Conservation (phyloP, 1,140 invertebrate genomes). For the Hypothenemus hampei region DNA sequence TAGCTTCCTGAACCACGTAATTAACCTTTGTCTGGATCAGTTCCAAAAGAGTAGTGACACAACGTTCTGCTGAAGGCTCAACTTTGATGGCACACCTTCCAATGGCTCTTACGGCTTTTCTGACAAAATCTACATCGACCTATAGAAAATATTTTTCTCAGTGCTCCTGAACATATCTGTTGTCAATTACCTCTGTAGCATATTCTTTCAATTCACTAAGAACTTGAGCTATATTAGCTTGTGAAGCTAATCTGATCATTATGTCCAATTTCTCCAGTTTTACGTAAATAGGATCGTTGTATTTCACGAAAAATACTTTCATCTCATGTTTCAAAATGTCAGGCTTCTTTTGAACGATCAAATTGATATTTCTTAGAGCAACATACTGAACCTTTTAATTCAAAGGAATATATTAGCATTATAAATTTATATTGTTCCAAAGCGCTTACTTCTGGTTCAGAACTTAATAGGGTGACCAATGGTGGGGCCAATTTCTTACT, state of each 20-base stretch:
- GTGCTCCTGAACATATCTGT: background rate
- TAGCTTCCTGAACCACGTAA: conserved; percentile 99
- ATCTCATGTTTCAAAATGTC: conserved; percentile 99
- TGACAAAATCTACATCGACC: conserved; percentile 98
- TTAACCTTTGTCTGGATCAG: conserved; percentile 99
- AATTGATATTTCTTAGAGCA: conserved; percentile 95
- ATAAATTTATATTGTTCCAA: background rate
- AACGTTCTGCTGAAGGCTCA: conserved; percentile 96
- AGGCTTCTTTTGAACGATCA: conserved; percentile 98
- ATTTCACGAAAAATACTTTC: conserved; percentile 99
- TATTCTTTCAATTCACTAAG: conserved; percentile 98
- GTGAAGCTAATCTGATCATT: conserved; percentile 97
- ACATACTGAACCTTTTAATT: conserved; percentile 83
- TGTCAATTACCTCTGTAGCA: conserved; percentile 76
- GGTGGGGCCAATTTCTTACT: conserved; percentile 98
- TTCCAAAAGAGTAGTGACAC: conserved; percentile 97
- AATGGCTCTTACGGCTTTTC: conserved; percentile 97
- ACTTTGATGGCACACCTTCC: conserved; percentile 99
- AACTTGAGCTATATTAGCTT: conserved; percentile 97
- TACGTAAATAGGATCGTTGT: conserved; percentile 99
- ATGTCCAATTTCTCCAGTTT: conserved; percentile 99
- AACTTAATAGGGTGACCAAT: conserved; percentile 95
- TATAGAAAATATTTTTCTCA: background rate
- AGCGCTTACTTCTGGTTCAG: conserved; percentile 76
- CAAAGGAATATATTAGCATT: no score